Evolutionary conservation across 2,113 vertebrate genomes (phyloP).

Genomic region (Axis porcinus): DNA sequence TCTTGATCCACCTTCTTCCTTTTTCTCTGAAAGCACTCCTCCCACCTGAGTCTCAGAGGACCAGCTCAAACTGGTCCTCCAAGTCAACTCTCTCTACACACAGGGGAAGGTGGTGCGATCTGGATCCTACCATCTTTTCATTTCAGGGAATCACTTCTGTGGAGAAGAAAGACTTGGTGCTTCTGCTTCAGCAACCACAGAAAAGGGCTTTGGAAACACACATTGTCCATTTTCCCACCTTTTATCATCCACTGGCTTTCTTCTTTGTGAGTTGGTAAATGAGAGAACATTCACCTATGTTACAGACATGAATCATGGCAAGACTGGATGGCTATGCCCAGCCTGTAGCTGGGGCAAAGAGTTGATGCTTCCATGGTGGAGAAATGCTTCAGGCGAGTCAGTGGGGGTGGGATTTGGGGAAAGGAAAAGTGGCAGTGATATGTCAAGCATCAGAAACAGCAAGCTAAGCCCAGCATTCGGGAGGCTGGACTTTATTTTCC

Average conservation of each 20-base stretch:
- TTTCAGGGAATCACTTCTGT: rapidly evolving
- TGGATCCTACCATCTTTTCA: background rate
- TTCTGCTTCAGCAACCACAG: background rate
- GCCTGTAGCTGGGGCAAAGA: rapidly evolving
- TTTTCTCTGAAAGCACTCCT: background rate
- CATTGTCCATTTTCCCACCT: rapidly evolving
- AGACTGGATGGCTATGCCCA: rapidly evolving
- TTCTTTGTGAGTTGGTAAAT: background rate
- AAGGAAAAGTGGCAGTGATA: rapidly evolving
- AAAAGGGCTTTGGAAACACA: background rate
- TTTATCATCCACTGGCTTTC: background rate
- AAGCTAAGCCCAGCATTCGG: rapidly evolving
- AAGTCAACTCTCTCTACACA: rapidly evolving
- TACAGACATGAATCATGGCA: rapidly evolving
- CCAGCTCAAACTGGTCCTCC: background rate
- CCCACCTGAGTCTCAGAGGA: background rate
- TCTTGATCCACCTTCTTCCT: background rate
- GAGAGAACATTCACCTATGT: rapidly evolving
- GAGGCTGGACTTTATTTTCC: background rate
- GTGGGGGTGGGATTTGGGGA: rapidly evolving
- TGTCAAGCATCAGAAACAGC: background rate
- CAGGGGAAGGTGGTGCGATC: rapidly evolving
- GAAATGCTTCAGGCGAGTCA: background rate
- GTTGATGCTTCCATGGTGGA: rapidly evolving
- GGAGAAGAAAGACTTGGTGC: background rate